These are phyloP conservation scores for Menidia menidia DNA, from an alignment of 2,797 vertebrate species.

Conservation along the genomic window DNA sequence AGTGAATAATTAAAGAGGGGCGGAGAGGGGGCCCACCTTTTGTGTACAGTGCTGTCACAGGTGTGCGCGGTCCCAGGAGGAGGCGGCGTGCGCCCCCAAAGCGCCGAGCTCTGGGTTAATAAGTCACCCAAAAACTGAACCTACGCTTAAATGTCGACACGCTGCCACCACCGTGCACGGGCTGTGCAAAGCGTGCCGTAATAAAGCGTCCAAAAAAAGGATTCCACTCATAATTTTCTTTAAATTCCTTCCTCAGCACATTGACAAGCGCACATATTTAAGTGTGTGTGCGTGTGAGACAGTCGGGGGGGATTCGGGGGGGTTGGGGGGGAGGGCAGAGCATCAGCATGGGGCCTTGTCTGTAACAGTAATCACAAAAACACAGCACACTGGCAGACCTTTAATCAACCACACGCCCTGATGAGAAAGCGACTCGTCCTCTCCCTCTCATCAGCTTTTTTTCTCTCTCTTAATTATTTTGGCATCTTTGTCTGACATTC, in stretches of 20 bases:
- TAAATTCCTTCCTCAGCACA: constrained; percentile 2
- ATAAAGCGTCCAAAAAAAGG: too few relatives aligned
- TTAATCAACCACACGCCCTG: constrained; percentile 21
- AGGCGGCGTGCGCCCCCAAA: not conserved
- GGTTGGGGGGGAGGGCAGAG: constrained; percentile 6
- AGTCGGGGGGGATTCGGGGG: not conserved
- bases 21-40: constrained; percentile 13
- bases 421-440: constrained; percentile 3
- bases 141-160: not conserved
- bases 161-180: too few relatives aligned
- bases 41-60: constrained; percentile 4
- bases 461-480: not conserved
- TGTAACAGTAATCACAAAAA: constrained; percentile 29
- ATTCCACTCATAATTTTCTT: too few relatives aligned
- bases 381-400: constrained; percentile 19
- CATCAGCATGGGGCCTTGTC: constrained; percentile 12
- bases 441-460: constrained; percentile 8
- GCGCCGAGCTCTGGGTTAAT: not conserved
- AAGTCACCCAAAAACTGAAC: not conserved
- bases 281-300: constrained; percentile 4
- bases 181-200: too few relatives aligned
- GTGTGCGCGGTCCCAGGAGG: constrained; percentile 7
- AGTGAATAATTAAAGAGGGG: constrained; percentile 62
- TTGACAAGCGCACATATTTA: constrained; percentile 1
- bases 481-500: constrained; percentile 8